Evolutionary conservation across 2,797 vertebrate genomes (phyloP).

Genomic region (Florisuga fusca): DNA sequence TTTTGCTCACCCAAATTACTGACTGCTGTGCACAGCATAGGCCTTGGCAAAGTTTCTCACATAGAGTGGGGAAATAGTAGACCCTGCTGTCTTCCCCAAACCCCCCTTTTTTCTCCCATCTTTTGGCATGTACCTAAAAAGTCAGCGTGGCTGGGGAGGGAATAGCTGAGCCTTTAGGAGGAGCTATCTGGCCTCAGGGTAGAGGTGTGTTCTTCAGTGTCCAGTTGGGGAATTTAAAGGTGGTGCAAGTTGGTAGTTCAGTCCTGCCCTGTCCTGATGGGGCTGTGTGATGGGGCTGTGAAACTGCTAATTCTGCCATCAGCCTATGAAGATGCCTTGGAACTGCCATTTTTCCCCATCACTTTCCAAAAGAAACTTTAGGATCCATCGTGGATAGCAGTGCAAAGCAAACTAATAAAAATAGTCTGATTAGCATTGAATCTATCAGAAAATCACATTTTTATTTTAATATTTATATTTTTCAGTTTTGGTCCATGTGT

Average conservation of each 20-base stretch:
- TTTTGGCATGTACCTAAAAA: fast-evolving
- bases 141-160: neutral
- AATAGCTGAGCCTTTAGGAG: neutral
- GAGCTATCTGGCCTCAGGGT: neutral
- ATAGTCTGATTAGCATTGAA: neutral
- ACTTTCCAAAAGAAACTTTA: neutral
- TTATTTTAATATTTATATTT: neutral
- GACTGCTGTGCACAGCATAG: neutral
- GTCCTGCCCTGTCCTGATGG: fast-evolving
- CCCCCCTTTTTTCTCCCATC: too few relatives aligned
- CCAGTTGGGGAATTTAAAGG: neutral
- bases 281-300: too few relatives aligned
- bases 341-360: neutral
- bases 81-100: neutral
- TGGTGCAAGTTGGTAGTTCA: neutral
- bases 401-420: neutral
- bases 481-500: neutral
- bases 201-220: neutral
- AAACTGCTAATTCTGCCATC: neutral
- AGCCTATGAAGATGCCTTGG: neutral
- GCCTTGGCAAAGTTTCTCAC: neutral
- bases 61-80: neutral
- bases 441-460: neutral
- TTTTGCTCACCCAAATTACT: neutral
- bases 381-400: neutral